These are phyloP conservation scores for Macrotus californicus DNA, from an alignment of 2,113 vertebrate species.

Conservation along the genomic window DNA sequence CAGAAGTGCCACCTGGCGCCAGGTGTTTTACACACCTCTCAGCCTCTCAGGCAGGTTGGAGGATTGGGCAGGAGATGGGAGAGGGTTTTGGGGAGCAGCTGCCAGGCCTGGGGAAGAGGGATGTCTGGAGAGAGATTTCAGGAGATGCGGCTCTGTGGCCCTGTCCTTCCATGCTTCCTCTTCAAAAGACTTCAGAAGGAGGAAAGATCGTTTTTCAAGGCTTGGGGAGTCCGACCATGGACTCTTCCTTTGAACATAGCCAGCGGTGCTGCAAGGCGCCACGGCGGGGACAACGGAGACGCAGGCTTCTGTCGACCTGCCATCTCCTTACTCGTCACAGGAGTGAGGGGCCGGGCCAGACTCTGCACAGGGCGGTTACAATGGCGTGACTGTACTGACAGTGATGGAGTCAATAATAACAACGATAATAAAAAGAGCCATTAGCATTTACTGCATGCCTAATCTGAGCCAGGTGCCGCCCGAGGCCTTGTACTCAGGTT, in stretches of 20 bases:
- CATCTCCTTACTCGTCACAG: neutral
- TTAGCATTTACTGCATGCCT: neutral
- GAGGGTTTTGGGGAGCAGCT: neutral
- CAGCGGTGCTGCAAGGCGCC: neutral
- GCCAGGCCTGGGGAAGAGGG: accelerated
- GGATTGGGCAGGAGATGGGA: neutral
- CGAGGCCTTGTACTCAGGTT: neutral
- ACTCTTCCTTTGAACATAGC: neutral
- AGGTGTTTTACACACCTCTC: neutral
- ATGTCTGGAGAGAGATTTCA: neutral
- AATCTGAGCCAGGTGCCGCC: neutral
- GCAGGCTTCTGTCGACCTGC: accelerated
- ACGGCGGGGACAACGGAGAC: neutral
- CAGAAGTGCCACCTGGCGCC: neutral
- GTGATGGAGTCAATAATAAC: neutral
- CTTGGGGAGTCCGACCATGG: neutral
- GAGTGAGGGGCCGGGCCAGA: neutral
- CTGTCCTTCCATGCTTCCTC: neutral
- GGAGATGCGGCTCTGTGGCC: neutral
- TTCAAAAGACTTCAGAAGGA: neutral
- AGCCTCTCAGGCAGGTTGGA: accelerated
- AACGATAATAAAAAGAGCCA: neutral
- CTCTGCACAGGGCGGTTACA: neutral
- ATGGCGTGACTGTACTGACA: neutral
- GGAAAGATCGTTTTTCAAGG: neutral